Conservation (phyloP, 2,113 vertebrate genomes). For the Hippoglossus stenolepis region DNA sequence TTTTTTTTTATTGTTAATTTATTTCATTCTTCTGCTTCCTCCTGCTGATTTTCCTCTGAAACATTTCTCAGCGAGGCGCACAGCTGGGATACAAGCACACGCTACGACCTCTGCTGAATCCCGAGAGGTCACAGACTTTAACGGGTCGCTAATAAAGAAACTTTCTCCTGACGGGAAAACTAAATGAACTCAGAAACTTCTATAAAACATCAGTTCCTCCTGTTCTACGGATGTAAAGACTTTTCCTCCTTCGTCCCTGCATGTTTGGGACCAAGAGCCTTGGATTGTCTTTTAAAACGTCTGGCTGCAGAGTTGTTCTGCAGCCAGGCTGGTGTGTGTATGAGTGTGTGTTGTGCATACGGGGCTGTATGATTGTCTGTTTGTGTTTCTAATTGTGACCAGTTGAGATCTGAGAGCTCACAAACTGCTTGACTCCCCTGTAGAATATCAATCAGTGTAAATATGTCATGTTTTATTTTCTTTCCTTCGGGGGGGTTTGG, state of each 20-base stretch:
- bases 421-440: conserved; percentile 40
- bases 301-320: conserved; percentile 22
- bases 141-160: not conserved
- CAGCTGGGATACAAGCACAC: conserved; percentile 40
- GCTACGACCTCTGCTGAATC: conserved; percentile 18
- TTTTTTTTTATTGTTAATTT: conserved; percentile 35
- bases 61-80: conserved; percentile 6
- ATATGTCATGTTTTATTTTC: conserved; percentile 41
- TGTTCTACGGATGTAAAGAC: conserved; percentile 32
- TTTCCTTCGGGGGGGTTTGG: not conserved
- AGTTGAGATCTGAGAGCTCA: conserved; percentile 26
- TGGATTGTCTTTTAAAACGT: conserved; percentile 4
- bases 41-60: conserved; percentile 27
- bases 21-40: conserved; percentile 32
- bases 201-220: conserved; percentile 17
- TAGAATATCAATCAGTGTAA: conserved; percentile 51
- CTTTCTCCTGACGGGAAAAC: conserved; percentile 16
- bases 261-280: conserved; percentile 57
- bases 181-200: conserved; percentile 54
- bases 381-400: conserved; percentile 40
- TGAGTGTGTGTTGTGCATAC: conserved; percentile 33
- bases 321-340: conserved; percentile 22
- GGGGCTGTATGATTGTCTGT: conserved; percentile 44
- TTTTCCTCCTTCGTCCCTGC: conserved; percentile 39
- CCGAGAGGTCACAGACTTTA: not conserved